phyloP scores from a whole-genome alignment of 2,797 vertebrate genomes.

The Heterohyrax brucei region DNA sequence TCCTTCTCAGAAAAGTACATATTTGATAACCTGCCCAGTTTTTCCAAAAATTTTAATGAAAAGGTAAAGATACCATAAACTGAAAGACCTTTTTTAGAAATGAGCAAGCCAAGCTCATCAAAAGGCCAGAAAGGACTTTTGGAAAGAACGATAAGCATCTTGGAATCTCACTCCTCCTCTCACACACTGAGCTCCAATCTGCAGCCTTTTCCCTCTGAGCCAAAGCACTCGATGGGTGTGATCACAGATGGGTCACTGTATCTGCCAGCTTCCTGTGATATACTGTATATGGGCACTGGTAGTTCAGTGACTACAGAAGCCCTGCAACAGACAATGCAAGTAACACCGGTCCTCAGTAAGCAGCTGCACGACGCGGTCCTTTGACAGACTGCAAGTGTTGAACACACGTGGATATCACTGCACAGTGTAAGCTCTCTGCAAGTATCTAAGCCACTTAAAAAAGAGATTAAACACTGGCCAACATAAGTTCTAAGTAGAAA shows the following conservation, averaged over 20 bases:
- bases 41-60: slow-evolving; percentile 75
- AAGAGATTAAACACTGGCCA: slow-evolving; percentile 48
- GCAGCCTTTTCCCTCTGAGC: slow-evolving; percentile 69
- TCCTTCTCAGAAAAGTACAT: slow-evolving; percentile 69
- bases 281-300: slow-evolving; percentile 77
- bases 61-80: slow-evolving; percentile 67
- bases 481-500: slow-evolving; percentile 52
- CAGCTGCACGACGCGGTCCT: slow-evolving; percentile 40
- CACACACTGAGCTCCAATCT: slow-evolving; percentile 81
- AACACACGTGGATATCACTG: slow-evolving; percentile 31
- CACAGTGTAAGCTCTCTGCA: slow-evolving; percentile 48
- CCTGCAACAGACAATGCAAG: slow-evolving; percentile 79
- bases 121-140: slow-evolving; percentile 80
- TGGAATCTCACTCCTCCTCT: slow-evolving; percentile 78
- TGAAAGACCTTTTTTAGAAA: slow-evolving; percentile 74
- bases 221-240: slow-evolving; percentile 78
- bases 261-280: slow-evolving; percentile 83
- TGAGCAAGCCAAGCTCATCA: slow-evolving; percentile 77
- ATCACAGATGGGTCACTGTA: slow-evolving; percentile 82
- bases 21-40: slow-evolving; percentile 47
- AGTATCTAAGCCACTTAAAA: slow-evolving; percentile 28
- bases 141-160: slow-evolving; percentile 80
- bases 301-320: slow-evolving; percentile 75
- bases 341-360: slow-evolving; percentile 48
- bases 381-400: slow-evolving; percentile 56